Evolutionary conservation across 2,888 invertebrate species (phyloP).

Genomic region (Melieria omissa): DNA sequence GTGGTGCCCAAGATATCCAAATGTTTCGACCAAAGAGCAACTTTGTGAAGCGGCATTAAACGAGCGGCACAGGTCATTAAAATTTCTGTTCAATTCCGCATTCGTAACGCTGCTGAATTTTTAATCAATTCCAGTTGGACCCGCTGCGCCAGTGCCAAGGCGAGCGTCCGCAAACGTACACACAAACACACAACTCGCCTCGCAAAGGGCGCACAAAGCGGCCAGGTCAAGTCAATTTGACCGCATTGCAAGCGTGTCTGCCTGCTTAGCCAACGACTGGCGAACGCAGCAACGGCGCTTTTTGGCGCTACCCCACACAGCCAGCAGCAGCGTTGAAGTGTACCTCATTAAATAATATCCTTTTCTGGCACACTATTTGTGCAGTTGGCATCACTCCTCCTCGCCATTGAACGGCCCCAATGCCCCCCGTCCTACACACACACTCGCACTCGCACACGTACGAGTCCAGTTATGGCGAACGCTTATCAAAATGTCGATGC

Average conservation of each 20-base stretch:
- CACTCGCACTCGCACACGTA: slow-evolving; percentile 22
- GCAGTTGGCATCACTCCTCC: slow-evolving; percentile 12
- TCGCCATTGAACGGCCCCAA: background rate
- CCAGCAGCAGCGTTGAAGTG: slow-evolving; percentile 45
- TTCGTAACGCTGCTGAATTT: slow-evolving; percentile 59
- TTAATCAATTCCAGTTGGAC: slow-evolving; percentile 55
- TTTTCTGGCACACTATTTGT: slow-evolving; percentile 44
- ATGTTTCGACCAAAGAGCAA: slow-evolving; percentile 21
- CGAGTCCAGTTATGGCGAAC: slow-evolving; percentile 15
- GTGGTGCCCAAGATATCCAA: background rate
- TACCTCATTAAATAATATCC: slow-evolving; percentile 65
- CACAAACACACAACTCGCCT: slow-evolving; percentile 13
- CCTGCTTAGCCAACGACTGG: slow-evolving; percentile 13
- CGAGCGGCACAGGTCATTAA: slow-evolving; percentile 48
- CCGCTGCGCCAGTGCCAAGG: slow-evolving; percentile 24
- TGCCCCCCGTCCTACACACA: background rate
- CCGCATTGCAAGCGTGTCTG: slow-evolving; percentile 41
- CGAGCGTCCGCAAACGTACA: slow-evolving; percentile 30
- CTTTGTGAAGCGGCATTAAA: no score
- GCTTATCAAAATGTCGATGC: slow-evolving; percentile 37
- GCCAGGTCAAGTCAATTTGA: slow-evolving; percentile 62
- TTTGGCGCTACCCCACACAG: slow-evolving; percentile 7
- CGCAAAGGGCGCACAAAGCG: slow-evolving; percentile 33
- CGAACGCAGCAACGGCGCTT: slow-evolving; percentile 32
- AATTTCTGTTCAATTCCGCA: slow-evolving; percentile 62